Evolutionary conservation across 1,140 invertebrate species (phyloP).

Genomic region (Platyura marginata): DNA sequence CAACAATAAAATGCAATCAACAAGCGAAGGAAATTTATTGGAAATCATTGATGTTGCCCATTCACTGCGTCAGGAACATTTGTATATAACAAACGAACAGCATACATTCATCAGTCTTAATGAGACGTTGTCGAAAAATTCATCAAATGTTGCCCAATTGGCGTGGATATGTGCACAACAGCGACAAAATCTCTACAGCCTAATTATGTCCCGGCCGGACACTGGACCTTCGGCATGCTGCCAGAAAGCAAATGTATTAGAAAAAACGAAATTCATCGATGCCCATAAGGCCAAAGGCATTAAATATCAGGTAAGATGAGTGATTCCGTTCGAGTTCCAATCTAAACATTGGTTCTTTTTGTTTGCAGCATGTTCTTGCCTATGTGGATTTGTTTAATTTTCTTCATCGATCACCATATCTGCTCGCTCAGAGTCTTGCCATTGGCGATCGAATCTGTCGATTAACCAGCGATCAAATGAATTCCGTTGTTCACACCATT

Average conservation of each 20-base stretch:
- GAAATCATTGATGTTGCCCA: constrained; percentile 24
- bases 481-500: constrained; percentile 47
- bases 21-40: constrained; percentile 20
- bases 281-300: constrained; percentile 74
- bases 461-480: constrained; percentile 37
- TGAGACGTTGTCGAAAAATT: constrained; percentile 14
- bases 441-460: constrained; percentile 49
- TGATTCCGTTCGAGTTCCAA: constrained; percentile 1
- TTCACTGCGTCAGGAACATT: constrained; percentile 21
- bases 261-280: constrained; percentile 69
- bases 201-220: constrained; percentile 57
- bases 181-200: constrained; percentile 59
- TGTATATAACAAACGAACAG: constrained; percentile 22
- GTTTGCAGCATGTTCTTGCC: constrained; percentile 44
- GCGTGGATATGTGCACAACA: constrained; percentile 83
- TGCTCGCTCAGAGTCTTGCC: constrained; percentile 61
- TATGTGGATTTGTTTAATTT: constrained; percentile 64
- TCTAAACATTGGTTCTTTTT: constrained; percentile 9
- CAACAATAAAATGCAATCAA: constrained; percentile 16
- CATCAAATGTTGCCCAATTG: constrained; percentile 33
- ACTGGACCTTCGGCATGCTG: constrained; percentile 55
- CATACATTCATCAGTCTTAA: constrained; percentile 17
- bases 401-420: constrained; percentile 57
- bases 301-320: constrained; percentile 48
- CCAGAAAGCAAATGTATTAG: constrained; percentile 53